Evolutionary conservation across 2,888 invertebrate species (phyloP).

Genomic region (Mantis religiosa): DNA sequence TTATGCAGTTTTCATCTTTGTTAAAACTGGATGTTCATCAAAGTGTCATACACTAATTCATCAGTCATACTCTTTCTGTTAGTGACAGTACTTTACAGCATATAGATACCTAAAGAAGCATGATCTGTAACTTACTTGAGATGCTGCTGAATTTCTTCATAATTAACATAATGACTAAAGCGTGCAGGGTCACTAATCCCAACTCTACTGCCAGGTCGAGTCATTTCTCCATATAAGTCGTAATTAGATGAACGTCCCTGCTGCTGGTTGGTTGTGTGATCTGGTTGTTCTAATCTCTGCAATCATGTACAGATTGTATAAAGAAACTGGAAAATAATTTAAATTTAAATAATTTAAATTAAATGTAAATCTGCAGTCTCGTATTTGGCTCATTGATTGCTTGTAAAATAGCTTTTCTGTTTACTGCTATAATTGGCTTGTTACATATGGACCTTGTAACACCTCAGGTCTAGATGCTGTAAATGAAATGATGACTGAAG

Average conservation of each 20-base stretch:
- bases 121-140: constrained; percentile 60
- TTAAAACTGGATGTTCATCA: too few species aligned
- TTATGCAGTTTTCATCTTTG: too few species aligned
- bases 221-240: constrained; percentile 46
- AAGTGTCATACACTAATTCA: too few species aligned
- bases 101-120: background rate
- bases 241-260: constrained; percentile 20
- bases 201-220: constrained; percentile 52
- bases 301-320: background rate
- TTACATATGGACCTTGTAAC: too few species aligned
- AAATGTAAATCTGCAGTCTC: too few species aligned
- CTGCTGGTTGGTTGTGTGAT: constrained; percentile 7
- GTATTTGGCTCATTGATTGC: too few species aligned
- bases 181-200: constrained; percentile 53
- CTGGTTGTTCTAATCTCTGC: constrained; percentile 37
- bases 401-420: too few species aligned
- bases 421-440: too few species aligned
- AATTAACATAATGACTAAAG: constrained; percentile 74
- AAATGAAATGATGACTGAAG: too few species aligned
- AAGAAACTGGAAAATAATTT: background rate
- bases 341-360: background rate
- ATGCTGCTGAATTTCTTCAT: constrained; percentile 80
- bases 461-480: too few species aligned
- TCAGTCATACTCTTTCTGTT: too few species aligned
- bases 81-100: background rate